Evolutionary conservation across 2,888 invertebrate genomes (phyloP).

Genomic region (Palloptera scutellata): DNA sequence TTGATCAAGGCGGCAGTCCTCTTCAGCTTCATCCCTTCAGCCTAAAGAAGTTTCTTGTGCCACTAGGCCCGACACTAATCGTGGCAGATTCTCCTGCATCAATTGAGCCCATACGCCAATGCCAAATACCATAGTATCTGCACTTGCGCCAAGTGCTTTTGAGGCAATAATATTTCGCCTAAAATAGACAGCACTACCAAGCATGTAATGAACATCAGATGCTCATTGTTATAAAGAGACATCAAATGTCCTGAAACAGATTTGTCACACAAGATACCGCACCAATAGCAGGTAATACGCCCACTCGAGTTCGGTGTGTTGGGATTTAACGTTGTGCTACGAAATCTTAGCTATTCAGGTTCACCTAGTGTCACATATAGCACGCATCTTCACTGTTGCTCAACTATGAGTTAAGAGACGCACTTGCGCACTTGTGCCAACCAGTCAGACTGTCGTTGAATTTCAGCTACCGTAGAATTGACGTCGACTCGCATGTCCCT

Average conservation of each 20-base stretch:
- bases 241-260: slow-evolving; percentile 5
- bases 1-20: slow-evolving; percentile 5
- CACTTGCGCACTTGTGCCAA: slow-evolving; percentile 5
- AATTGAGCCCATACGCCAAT: slow-evolving; percentile 9
- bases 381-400: not conserved
- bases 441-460: slow-evolving; percentile 15
- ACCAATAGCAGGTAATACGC: not conserved
- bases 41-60: slow-evolving; percentile 3
- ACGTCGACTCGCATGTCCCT: not conserved
- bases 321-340: not conserved
- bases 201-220: slow-evolving; percentile 10
- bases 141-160: slow-evolving; percentile 5
- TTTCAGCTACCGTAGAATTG: not conserved
- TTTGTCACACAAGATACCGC: not conserved
- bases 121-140: slow-evolving; percentile 8
- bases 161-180: slow-evolving; percentile 14
- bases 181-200: slow-evolving; percentile 10
- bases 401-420: slow-evolving; percentile 11
- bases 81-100: not conserved
- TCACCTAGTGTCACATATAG: slow-evolving; percentile 14
- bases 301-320: not conserved
- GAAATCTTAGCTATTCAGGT: slow-evolving; percentile 5
- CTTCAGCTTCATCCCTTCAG: not conserved
- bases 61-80: not conserved
- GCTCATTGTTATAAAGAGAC: not conserved